phyloP scores from a whole-genome alignment of 1,140 invertebrate species.

The Micrasema minimum region DNA sequence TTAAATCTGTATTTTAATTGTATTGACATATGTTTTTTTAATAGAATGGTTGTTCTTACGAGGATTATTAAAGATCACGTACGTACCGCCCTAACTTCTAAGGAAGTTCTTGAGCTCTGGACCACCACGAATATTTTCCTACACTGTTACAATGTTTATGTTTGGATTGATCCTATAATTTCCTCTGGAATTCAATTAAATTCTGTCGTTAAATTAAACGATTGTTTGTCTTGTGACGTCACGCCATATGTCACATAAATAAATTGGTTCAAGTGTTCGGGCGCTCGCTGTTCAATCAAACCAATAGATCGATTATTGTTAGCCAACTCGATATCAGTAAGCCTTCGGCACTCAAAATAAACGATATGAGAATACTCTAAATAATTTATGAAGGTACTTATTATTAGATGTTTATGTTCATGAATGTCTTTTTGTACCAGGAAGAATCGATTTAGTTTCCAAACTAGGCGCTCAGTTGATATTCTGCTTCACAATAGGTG shows the following conservation, averaged over 20 bases:
- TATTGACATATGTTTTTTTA: neutral
- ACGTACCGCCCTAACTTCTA: too few species aligned
- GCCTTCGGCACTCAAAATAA: too few species aligned
- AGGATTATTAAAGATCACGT: too few species aligned
- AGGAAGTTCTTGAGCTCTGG: too few species aligned
- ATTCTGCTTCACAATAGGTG: neutral
- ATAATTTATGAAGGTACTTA: too few species aligned
- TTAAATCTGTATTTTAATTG: neutral
- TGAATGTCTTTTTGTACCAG: too few species aligned
- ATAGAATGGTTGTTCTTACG: too few species aligned
- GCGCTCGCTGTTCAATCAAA: slow-evolving; percentile 18
- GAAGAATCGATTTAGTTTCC: too few species aligned
- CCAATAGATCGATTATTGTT: slow-evolving; percentile 21
- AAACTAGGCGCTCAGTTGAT: too few species aligned
- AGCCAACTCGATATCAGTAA: too few species aligned
- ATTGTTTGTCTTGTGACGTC: slow-evolving; percentile 29
- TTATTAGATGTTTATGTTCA: too few species aligned
- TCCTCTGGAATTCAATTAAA: slow-evolving; percentile 1
- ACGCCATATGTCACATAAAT: slow-evolving; percentile 25
- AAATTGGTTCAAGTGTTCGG: slow-evolving; percentile 35
- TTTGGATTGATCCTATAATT: neutral
- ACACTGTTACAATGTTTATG: neutral
- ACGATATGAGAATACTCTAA: too few species aligned
- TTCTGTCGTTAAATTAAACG: slow-evolving; percentile 9
- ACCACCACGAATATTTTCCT: neutral